phyloP scores from a whole-genome alignment of 2,888 invertebrate genomes.

The Watsonalla cultraria region DNA sequence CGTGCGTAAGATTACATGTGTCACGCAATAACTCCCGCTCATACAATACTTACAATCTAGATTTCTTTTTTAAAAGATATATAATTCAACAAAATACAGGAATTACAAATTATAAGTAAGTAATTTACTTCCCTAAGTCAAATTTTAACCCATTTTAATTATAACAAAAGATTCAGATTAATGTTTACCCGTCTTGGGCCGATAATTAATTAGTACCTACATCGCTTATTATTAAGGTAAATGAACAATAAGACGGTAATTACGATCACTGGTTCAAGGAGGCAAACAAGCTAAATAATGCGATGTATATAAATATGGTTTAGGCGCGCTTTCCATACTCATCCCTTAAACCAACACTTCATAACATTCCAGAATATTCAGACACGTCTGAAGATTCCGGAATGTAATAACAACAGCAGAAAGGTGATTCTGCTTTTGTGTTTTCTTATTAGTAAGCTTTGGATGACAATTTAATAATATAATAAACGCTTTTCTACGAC shows the following conservation, averaged over 20 bases:
- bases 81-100: neutral
- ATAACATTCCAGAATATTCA: too few species aligned
- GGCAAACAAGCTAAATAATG: neutral
- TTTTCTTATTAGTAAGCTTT: too few species aligned
- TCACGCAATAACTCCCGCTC: constrained; percentile 44
- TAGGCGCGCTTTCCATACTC: too few species aligned
- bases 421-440: too few species aligned
- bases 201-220: constrained; percentile 7
- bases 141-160: constrained; percentile 5
- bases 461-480: too few species aligned
- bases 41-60: constrained; percentile 11
- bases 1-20: constrained; percentile 60
- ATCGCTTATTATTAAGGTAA: constrained; percentile 5
- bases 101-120: neutral
- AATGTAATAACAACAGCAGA: too few species aligned
- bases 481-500: too few species aligned
- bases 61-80: neutral
- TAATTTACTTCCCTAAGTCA: neutral
- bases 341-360: too few species aligned
- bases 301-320: too few species aligned
- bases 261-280: constrained; percentile 5
- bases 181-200: constrained; percentile 2
- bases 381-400: too few species aligned
- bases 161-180: constrained; percentile 5
- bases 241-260: constrained; percentile 7